Percentiles rank a stretch among this genome's conserved stretches.
These are phyloP conservation scores for Hetaerina americana DNA, from an alignment of 1,140 invertebrate genomes.

Conservation along the genomic window DNA sequence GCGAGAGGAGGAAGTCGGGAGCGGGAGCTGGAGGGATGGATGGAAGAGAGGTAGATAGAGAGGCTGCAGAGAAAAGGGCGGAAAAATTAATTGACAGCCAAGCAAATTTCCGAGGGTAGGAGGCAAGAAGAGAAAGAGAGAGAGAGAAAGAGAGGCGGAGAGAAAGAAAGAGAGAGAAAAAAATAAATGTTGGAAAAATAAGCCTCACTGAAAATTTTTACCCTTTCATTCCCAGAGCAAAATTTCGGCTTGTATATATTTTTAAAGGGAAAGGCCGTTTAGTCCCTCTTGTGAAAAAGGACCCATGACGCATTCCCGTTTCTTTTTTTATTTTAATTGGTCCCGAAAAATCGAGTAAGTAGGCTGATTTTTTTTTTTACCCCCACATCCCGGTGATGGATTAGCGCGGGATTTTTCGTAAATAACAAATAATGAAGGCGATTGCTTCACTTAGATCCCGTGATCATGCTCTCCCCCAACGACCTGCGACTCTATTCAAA, in stretches of 20 bases:
- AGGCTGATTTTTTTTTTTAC: no score
- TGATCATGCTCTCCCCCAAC: no score
- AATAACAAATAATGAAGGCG: no score
- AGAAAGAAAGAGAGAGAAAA: not conserved
- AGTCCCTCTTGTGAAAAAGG: not conserved
- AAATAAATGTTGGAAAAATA: not conserved
- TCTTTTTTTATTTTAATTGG: not conserved
- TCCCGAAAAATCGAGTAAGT: no score
- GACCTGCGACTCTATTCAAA: no score
- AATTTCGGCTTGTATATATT: not conserved
- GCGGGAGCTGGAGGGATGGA: not conserved
- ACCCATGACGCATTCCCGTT: not conserved
- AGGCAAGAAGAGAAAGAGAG: not conserved
- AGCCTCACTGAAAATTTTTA: not conserved
- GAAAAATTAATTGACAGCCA: not conserved
- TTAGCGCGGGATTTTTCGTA: no score
- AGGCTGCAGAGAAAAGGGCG: not conserved
- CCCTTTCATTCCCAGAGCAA: not conserved
- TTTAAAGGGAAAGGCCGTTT: not conserved
- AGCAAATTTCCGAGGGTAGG: not conserved
- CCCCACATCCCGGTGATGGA: no score
- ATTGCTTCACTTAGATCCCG: no score
- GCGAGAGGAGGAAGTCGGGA: not conserved
- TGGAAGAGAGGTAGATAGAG: not conserved
- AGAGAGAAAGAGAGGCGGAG: not conserved